These are phyloP conservation scores for Rhinogobio ventralis DNA, from an alignment of 2,797 vertebrate species.

Conservation along the genomic window DNA sequence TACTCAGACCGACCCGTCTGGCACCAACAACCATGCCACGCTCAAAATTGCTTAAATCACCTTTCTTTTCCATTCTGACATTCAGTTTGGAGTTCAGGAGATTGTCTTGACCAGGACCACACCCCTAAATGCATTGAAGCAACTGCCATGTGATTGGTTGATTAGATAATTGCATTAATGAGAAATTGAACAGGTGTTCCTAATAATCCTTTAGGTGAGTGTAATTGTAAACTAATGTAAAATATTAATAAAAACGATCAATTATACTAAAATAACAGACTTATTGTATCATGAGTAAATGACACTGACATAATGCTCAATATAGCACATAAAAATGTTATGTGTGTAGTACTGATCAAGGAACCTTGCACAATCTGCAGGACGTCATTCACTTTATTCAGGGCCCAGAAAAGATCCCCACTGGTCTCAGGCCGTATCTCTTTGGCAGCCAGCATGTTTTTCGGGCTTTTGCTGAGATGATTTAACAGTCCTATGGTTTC, in stretches of 20 bases:
- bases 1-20: too few relatives aligned
- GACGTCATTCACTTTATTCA: slow-evolving; percentile 74
- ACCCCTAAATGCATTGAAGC: too few relatives aligned
- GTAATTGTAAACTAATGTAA: neutral
- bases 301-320: neutral
- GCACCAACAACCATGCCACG: too few relatives aligned
- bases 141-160: too few relatives aligned
- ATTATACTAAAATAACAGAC: neutral
- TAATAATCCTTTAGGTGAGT: too few relatives aligned
- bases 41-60: too few relatives aligned
- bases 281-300: neutral
- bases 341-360: neutral
- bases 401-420: slow-evolving; percentile 70
- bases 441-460: slow-evolving; percentile 69
- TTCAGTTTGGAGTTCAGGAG: too few relatives aligned
- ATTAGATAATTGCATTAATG: too few relatives aligned
- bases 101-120: too few relatives aligned
- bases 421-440: slow-evolving; percentile 67
- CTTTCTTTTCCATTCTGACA: too few relatives aligned
- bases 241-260: neutral
- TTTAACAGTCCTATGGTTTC: slow-evolving; percentile 69
- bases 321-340: neutral
- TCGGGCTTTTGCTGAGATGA: slow-evolving; percentile 62
- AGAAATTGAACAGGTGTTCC: too few relatives aligned
- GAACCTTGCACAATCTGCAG: slow-evolving; percentile 79